phyloP scores from a whole-genome alignment of 2,888 invertebrate genomes.

The Amphipyra berbera region DNA sequence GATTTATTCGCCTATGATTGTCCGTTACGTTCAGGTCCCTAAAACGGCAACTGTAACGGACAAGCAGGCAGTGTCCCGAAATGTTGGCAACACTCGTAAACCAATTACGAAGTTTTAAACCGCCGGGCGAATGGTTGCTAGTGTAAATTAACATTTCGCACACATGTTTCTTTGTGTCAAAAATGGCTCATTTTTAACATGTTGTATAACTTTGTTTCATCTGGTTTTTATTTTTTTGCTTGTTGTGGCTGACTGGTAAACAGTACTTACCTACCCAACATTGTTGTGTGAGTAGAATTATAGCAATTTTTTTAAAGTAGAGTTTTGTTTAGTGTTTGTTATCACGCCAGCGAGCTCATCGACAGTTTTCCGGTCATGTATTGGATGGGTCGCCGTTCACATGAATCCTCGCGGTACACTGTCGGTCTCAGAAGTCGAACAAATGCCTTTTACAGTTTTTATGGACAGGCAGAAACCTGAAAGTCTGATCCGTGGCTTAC shows the following conservation, averaged over 20 bases:
- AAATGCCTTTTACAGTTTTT: too few species aligned
- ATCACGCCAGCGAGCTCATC: too few species aligned
- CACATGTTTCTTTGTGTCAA: constrained; percentile 27
- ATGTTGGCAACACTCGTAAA: constrained; percentile 30
- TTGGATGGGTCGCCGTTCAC: too few species aligned
- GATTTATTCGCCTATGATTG: too few species aligned
- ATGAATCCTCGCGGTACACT: too few species aligned
- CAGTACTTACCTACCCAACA: not conserved
- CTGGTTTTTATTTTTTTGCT: constrained; percentile 11
- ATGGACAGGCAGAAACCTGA: too few species aligned
- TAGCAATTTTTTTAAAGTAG: too few species aligned
- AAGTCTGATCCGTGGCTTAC: too few species aligned
- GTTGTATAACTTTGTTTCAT: constrained; percentile 16
- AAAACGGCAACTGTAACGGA: constrained; percentile 1
- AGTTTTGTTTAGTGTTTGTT: too few species aligned
- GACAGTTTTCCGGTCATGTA: too few species aligned
- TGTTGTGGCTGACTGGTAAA: not conserved
- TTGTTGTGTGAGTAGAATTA: too few species aligned
- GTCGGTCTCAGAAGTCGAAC: too few species aligned
- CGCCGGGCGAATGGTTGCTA: constrained; percentile 24
- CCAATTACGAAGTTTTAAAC: constrained; percentile 32
- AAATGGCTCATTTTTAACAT: constrained; percentile 17
- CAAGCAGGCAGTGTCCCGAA: constrained; percentile 11
- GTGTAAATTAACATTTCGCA: constrained; percentile 35
- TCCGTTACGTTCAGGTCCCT: constrained; percentile 2